Percentiles rank a stretch among this genome's conserved stretches.
These are phyloP conservation scores for Cephonodes hylas DNA, from an alignment of 2,888 invertebrate species.

Conservation along the genomic window DNA sequence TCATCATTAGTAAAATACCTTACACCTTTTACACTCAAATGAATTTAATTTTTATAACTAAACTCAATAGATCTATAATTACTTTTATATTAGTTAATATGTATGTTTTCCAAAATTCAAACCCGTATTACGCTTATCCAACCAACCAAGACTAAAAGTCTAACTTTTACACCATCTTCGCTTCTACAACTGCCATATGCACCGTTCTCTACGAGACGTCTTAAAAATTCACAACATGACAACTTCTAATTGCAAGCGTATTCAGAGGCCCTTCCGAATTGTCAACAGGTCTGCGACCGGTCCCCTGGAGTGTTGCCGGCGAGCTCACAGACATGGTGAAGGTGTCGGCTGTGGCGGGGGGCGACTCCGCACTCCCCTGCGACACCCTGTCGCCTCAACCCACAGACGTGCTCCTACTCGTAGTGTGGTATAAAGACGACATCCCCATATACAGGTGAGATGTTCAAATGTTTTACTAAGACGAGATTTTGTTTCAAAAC, in stretches of 20 bases:
- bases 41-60: neutral
- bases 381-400: constrained; percentile 89
- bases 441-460: constrained; percentile 92
- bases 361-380: constrained; percentile 91
- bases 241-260: neutral
- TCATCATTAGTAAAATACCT: neutral
- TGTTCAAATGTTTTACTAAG: neutral
- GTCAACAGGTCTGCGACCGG: constrained; percentile 61
- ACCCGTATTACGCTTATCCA: too few species aligned
- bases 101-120: too few species aligned
- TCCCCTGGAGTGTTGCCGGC: constrained; percentile 49
- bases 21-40: neutral
- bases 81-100: too few species aligned
- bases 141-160: too few species aligned
- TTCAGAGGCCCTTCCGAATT: constrained; percentile 18
- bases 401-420: constrained; percentile 90
- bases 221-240: neutral
- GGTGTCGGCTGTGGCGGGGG: constrained; percentile 87
- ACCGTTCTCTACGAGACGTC: neutral
- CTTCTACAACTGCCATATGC: neutral
- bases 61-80: too few species aligned
- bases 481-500: neutral
- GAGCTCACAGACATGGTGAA: constrained; percentile 81
- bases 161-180: too few species aligned
- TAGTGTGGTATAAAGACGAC: constrained; percentile 96